Evolutionary conservation across 2,113 vertebrate species (phyloP).

Genomic region (Corydoras maculifer): DNA sequence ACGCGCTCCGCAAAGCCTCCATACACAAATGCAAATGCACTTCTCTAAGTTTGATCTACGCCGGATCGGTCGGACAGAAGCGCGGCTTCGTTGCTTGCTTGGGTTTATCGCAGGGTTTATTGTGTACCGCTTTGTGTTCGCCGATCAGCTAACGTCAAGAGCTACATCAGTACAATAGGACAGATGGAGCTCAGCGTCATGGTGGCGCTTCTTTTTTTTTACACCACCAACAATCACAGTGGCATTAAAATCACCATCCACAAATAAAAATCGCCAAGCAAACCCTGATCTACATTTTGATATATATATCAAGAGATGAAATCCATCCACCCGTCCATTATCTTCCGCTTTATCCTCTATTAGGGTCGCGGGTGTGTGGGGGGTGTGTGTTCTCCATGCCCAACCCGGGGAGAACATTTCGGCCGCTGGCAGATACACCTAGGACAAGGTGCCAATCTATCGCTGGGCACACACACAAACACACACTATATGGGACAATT

Average conservation of each 20-base stretch:
- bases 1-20: neutral
- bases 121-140: conserved; percentile 32
- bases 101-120: neutral
- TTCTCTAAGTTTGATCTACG: neutral
- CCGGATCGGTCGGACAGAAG: neutral
- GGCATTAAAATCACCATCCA: too few relatives aligned
- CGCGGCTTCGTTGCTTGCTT: neutral
- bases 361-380: too few relatives aligned
- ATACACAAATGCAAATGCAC: neutral
- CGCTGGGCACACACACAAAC: too few relatives aligned
- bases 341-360: too few relatives aligned
- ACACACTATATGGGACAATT: too few relatives aligned
- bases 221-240: neutral
- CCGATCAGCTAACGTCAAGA: conserved; percentile 15
- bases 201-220: neutral
- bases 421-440: too few relatives aligned
- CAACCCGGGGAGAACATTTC: too few relatives aligned
- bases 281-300: neutral
- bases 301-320: too few relatives aligned
- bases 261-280: neutral
- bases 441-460: too few relatives aligned
- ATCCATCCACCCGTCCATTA: too few relatives aligned
- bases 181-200: neutral
- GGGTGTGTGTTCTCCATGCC: too few relatives aligned
- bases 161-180: conserved; percentile 24